Percentiles rank a stretch among this genome's conserved stretches.
Evolutionary conservation across 2,113 vertebrate genomes (phyloP).

Genomic region (Candoia aspera): DNA sequence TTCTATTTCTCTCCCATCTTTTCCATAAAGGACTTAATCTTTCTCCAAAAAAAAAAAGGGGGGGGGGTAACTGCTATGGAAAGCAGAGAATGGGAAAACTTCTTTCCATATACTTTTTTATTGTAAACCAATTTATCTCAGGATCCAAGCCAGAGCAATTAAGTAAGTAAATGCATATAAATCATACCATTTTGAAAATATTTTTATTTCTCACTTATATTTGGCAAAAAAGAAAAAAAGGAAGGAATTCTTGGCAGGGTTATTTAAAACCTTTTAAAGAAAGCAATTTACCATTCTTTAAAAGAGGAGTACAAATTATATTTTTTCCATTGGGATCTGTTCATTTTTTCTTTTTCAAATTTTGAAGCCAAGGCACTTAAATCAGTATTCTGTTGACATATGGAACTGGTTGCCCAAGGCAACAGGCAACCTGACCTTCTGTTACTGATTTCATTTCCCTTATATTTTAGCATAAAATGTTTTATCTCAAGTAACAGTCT

Average conservation of each 20-base stretch:
- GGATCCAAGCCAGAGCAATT: background rate
- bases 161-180: background rate
- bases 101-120: background rate
- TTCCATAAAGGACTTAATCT: background rate
- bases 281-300: conserved; percentile 26
- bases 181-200: background rate
- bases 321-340: conserved; percentile 19
- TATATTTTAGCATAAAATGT: conserved; percentile 29
- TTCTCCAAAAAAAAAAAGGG: background rate
- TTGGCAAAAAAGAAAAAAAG: conserved; percentile 24
- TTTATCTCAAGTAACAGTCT: conserved; percentile 34
- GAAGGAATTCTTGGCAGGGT: background rate
- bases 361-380: conserved; percentile 35
- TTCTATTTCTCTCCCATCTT: background rate
- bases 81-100: background rate
- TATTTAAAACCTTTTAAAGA: background rate
- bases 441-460: conserved; percentile 14
- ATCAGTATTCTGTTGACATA: conserved; percentile 3
- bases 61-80: background rate
- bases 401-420: conserved; percentile 7
- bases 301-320: conserved; percentile 28
- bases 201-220: background rate
- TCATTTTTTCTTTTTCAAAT: conserved; percentile 6
- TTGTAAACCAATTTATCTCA: background rate
- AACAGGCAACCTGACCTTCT: background rate